A percentile compares a stretch with the other conserved stretches of the same genome.
Evolutionary conservation across 2,888 invertebrate genomes (phyloP).

Genomic region (Oligia latruncula): DNA sequence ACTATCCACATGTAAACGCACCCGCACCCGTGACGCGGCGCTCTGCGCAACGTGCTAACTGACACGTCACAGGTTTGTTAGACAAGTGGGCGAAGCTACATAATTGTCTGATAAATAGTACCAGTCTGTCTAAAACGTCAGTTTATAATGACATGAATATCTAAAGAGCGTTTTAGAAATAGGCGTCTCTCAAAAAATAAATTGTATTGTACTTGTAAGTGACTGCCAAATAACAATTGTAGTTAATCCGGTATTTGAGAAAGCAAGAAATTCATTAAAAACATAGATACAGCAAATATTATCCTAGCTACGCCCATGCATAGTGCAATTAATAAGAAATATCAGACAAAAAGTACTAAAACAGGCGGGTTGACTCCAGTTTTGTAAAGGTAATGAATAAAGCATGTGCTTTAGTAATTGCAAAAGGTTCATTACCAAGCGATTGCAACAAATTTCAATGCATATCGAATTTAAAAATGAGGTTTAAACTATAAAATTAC

Average conservation of each 20-base stretch:
- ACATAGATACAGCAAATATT: not conserved
- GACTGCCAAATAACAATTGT: not conserved
- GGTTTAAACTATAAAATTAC: not conserved
- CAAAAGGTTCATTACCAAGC: not conserved
- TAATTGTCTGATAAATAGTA: not conserved
- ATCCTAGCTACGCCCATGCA: not conserved
- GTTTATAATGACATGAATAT: not conserved
- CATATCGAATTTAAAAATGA: not conserved
- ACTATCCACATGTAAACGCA: slow-evolving; percentile 96
- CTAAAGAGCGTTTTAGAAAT: not conserved
- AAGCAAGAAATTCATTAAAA: not conserved
- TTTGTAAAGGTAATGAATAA: not conserved
- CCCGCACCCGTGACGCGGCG: slow-evolving; percentile 6
- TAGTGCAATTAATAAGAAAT: not conserved
- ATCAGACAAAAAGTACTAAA: slow-evolving; percentile 7
- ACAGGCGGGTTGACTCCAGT: not conserved
- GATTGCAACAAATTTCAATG: not conserved
- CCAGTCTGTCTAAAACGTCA: not conserved
- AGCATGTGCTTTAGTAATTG: not conserved
- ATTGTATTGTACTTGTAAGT: not conserved
- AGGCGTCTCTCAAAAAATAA: not conserved
- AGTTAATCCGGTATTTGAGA: not conserved
- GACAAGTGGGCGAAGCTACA: not conserved
- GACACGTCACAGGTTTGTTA: slow-evolving; percentile 14
- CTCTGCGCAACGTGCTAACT: slow-evolving; percentile 46